Evolutionary conservation across 2,797 vertebrate genomes (phyloP).

Genomic region (Anguilla pacifica): DNA sequence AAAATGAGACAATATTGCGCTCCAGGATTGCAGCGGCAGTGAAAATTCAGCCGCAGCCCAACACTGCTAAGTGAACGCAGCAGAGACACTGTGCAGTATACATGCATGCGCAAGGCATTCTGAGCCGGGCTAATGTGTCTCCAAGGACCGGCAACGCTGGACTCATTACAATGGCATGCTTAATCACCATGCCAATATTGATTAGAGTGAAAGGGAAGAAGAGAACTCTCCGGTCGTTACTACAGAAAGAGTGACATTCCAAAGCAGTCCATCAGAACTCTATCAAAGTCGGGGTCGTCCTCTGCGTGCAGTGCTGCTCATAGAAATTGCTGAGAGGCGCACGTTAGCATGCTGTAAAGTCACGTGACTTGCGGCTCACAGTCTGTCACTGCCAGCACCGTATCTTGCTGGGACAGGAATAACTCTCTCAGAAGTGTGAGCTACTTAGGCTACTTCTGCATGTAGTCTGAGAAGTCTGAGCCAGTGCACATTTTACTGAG

Average conservation of each 20-base stretch:
- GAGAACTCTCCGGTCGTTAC: constrained; percentile 27
- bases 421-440: not conserved
- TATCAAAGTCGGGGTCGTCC: not conserved
- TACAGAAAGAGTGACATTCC: constrained; percentile 15
- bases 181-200: constrained; percentile 75
- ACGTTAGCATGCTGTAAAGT: not conserved
- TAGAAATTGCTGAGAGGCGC: not conserved
- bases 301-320: not conserved
- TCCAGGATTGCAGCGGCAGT: no score
- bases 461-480: not conserved
- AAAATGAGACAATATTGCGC: no score
- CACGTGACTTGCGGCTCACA: not conserved
- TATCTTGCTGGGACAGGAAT: not conserved
- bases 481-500: not conserved
- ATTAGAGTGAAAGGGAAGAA: constrained; percentile 64
- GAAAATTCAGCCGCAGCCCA: no score
- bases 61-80: no score
- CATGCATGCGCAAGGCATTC: constrained; percentile 48
- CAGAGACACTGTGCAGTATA: not conserved
- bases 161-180: constrained; percentile 70
- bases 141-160: constrained; percentile 59
- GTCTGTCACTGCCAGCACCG: not conserved
- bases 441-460: no score
- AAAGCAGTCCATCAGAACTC: constrained; percentile 26
- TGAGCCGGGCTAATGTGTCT: constrained; percentile 62